Base-by-base conservation (phyloP, 2,888 invertebrate species). In the Dastarcus helophoroides region DNA sequence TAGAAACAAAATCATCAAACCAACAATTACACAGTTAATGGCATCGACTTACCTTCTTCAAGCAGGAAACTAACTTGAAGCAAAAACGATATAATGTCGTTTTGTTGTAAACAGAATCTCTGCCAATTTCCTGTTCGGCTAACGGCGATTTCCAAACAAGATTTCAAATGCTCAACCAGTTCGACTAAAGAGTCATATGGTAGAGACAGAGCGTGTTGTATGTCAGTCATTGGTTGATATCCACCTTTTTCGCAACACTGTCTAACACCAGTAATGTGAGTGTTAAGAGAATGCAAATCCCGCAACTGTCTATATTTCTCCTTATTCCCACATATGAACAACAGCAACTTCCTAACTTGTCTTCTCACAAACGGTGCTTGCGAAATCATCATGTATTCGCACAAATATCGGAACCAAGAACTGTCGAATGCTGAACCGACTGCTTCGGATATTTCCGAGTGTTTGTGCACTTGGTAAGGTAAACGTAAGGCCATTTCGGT, bases 61-160 rank as follows among this genome's bases (percentile, higher is more conserved):
- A 94, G 66, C 26, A 82, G 69, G 36, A 89, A 83, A 48, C 89
- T 84, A 26, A 84, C 81, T 36, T 81, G 72, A 50, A 94, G 71
- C 49, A 94, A 77, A 44, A 88, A 80, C 14, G 89, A 68, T 26
- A 93, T 74, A 3, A 80, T 78, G 40, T 74, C 73, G 14, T 79
- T 75, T 48, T 83, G 79, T 17, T 71, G 69, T 2, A 73, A 60
- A 52, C 90, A 91, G 56, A 84, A 85, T 52, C 80, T 73, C 60
- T 95, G 94, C 95, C 95, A 97, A 65, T 95, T 95, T 43, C 84
- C 80, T 0, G 91, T 89, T 31, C 95, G 79, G 30, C 80, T 78
- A 29, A 80, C 76, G 17, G 93, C 93, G 34, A 95, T 86, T 60
- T 97, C 95, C 29, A 85, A 78, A 48, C 94, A 93, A 3, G 85